These are phyloP conservation scores for Pseudorectes ferrugineus DNA, from an alignment of 2,113 vertebrate species.

Conservation along the genomic window DNA sequence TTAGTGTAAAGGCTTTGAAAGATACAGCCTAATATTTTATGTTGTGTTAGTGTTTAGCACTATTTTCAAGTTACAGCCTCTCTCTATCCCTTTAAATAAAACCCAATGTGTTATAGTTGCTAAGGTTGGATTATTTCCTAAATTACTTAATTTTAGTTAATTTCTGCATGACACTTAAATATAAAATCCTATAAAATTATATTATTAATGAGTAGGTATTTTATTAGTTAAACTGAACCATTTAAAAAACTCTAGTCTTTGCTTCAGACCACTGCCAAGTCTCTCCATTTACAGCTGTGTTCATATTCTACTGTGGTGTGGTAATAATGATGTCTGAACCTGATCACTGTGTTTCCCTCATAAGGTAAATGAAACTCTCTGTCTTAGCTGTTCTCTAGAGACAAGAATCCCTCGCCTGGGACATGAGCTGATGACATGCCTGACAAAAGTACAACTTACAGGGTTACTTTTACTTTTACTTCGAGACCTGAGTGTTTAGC, in stretches of 20 bases:
- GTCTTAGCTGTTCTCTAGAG: neutral
- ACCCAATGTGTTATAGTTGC: neutral
- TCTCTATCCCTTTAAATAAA: neutral
- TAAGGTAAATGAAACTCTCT: neutral
- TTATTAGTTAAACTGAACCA: neutral
- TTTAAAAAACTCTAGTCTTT: neutral
- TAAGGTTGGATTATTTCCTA: neutral
- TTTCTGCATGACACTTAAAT: neutral
- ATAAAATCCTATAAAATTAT: neutral
- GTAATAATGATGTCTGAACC: neutral
- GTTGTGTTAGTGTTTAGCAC: neutral
- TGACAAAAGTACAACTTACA: constrained; percentile 63
- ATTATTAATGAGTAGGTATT: neutral
- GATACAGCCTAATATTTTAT: neutral
- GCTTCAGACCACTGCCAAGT: neutral
- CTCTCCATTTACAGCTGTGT: neutral
- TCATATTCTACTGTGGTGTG: neutral
- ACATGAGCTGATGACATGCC: constrained; percentile 33
- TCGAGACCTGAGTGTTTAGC: constrained; percentile 54
- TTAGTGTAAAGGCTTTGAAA: neutral
- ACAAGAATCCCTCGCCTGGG: constrained; percentile 46
- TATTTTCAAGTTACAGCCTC: neutral
- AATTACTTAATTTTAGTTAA: neutral
- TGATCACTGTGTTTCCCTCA: neutral
- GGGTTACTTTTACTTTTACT: constrained; percentile 72